These are phyloP conservation scores for Stigmatopora nigra DNA, from an alignment of 2,113 vertebrate species.

Conservation along the genomic window DNA sequence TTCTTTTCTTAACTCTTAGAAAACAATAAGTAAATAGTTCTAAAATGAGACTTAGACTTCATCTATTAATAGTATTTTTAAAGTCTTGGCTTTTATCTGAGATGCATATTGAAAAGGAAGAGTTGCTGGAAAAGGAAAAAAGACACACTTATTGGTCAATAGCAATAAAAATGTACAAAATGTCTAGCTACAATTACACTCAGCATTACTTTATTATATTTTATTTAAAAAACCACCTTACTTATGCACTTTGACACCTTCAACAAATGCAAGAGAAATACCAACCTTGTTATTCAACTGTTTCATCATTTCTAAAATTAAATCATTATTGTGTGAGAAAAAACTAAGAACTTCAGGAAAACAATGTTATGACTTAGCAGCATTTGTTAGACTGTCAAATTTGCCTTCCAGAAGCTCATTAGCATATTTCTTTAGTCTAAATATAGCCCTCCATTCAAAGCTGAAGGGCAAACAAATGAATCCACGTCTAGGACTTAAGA, in stretches of 20 bases:
- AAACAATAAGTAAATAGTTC: too few species aligned
- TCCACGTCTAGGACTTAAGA: constrained; percentile 18
- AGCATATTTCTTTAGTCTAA: constrained; percentile 61
- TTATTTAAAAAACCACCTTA: neutral
- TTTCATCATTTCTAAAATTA: constrained; percentile 23
- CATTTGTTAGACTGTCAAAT: constrained; percentile 48
- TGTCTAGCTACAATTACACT: too few species aligned
- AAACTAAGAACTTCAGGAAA: constrained; percentile 35
- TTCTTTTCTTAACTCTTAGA: too few species aligned
- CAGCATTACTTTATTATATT: neutral
- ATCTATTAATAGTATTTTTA: too few species aligned
- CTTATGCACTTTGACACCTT: constrained; percentile 6
- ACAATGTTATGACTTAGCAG: constrained; percentile 54
- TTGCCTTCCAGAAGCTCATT: constrained; percentile 61
- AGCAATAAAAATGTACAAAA: too few species aligned
- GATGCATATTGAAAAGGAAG: neutral
- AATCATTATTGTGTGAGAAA: constrained; percentile 11
- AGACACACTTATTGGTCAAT: too few species aligned
- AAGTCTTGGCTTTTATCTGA: neutral
- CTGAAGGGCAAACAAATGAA: constrained; percentile 60
- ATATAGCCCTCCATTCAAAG: constrained; percentile 58
- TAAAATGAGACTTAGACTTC: too few species aligned
- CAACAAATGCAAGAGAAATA: constrained; percentile 17
- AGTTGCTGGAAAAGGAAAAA: constrained; percentile 5
- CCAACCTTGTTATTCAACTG: constrained; percentile 15